phyloP scores from a whole-genome alignment of 2,888 invertebrate genomes.

The Tiliacea citrago region DNA sequence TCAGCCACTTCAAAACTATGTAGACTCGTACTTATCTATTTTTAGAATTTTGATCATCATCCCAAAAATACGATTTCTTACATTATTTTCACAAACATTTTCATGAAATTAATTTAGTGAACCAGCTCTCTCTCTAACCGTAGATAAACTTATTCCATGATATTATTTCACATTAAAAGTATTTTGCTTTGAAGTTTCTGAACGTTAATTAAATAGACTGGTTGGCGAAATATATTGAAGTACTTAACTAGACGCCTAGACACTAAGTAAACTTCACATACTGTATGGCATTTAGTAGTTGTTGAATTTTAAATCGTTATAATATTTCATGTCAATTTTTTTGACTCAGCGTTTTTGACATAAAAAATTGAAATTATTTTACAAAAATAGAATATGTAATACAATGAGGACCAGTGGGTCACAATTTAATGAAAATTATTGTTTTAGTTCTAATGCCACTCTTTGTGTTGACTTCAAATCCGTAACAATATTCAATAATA shows the following conservation, averaged over 20 bases:
- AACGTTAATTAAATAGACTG: constrained; percentile 36
- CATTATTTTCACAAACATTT: constrained; percentile 2
- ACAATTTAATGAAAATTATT: too few relatives aligned
- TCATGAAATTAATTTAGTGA: constrained; percentile 1
- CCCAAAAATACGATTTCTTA: not conserved
- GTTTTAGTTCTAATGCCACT: too few relatives aligned
- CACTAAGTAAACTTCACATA: constrained; percentile 10
- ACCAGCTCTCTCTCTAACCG: not conserved
- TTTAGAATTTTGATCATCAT: not conserved
- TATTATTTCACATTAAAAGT: constrained; percentile 28
- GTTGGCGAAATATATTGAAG: constrained; percentile 28
- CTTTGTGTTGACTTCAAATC: too few relatives aligned
- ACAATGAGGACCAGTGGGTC: too few relatives aligned
- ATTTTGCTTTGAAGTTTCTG: constrained; percentile 45
- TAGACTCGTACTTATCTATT: not conserved
- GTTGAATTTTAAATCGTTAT: too few relatives aligned
- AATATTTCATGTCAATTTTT: too few relatives aligned
- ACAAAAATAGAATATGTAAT: too few relatives aligned
- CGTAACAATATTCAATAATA: too few relatives aligned
- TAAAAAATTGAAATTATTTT: too few relatives aligned
- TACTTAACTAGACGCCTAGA: constrained; percentile 7
- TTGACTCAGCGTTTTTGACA: too few relatives aligned
- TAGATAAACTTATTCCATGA: constrained; percentile 11
- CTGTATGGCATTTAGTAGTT: too few relatives aligned
- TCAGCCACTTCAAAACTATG: constrained; percentile 17